A percentile compares a stretch with the other conserved stretches of the same genome.
Evolutionary conservation across 2,888 invertebrate genomes (phyloP).

Genomic region (Harmothoe impar): DNA sequence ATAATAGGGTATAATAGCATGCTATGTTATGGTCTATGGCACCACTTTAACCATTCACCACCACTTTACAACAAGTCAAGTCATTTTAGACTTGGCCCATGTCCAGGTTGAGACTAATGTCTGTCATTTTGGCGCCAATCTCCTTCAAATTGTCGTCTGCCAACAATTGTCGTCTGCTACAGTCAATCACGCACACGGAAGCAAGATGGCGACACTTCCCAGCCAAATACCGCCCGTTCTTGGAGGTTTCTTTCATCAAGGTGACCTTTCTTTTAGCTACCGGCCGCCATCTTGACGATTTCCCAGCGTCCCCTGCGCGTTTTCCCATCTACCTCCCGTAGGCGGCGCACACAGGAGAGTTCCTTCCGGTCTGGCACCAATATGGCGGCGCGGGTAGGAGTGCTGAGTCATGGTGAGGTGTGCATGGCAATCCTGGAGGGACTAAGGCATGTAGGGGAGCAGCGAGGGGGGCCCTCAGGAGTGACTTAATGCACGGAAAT

Average conservation of each 20-base stretch:
- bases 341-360: neutral
- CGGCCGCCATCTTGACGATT: neutral
- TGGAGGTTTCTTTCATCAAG: neutral
- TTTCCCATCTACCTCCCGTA: constrained; percentile 2
- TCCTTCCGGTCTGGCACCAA: constrained; percentile 9
- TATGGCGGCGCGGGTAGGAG: neutral
- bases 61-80: too few relatives aligned
- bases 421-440: neutral
- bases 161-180: too few relatives aligned
- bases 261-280: neutral
- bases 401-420: constrained; percentile 6
- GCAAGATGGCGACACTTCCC: neutral
- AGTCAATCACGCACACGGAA: too few relatives aligned
- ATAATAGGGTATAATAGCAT: too few relatives aligned
- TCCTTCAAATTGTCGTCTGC: neutral
- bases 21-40: too few relatives aligned
- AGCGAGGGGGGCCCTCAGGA: too few relatives aligned
- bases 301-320: constrained; percentile 13
- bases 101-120: neutral
- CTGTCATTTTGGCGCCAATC: constrained; percentile 2
- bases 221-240: neutral
- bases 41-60: too few relatives aligned
- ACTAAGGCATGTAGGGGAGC: too few relatives aligned
- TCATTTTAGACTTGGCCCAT: too few relatives aligned
- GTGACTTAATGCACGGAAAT: too few relatives aligned